Evolutionary conservation across 2,797 vertebrate species (phyloP).

Genomic region (Erethizon dorsatum): DNA sequence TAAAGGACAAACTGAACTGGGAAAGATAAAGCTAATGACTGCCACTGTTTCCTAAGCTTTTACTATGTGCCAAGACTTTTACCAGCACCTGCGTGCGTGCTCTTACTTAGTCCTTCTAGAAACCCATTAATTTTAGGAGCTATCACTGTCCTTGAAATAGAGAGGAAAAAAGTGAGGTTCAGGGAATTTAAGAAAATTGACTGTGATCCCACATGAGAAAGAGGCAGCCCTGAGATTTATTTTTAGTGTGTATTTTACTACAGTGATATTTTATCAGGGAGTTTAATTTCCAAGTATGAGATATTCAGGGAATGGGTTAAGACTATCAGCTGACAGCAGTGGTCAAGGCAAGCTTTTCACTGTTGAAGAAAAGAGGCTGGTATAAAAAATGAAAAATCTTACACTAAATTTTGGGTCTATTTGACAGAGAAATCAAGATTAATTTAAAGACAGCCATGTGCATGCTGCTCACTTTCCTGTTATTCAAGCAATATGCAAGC

Average conservation of each 20-base stretch:
- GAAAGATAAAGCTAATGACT: background rate
- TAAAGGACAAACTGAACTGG: background rate
- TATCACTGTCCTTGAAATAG: conserved; percentile 18
- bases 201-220: background rate
- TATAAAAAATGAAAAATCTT: conserved; percentile 27
- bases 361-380: background rate
- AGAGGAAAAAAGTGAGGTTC: background rate
- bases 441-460: conserved; percentile 24
- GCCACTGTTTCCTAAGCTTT: background rate
- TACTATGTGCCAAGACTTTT: background rate
- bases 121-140: background rate
- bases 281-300: conserved; percentile 51
- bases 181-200: background rate
- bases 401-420: background rate
- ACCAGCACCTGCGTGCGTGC: background rate
- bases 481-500: background rate
- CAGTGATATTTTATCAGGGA: conserved; percentile 4
- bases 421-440: conserved; percentile 47
- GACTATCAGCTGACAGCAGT: background rate
- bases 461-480: background rate
- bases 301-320: conserved; percentile 1
- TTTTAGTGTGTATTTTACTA: background rate
- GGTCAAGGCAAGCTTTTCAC: background rate
- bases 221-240: background rate
- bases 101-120: background rate